These are phyloP conservation scores for Centropus unirufus DNA, from an alignment of 2,113 vertebrate genomes.

Conservation along the genomic window DNA sequence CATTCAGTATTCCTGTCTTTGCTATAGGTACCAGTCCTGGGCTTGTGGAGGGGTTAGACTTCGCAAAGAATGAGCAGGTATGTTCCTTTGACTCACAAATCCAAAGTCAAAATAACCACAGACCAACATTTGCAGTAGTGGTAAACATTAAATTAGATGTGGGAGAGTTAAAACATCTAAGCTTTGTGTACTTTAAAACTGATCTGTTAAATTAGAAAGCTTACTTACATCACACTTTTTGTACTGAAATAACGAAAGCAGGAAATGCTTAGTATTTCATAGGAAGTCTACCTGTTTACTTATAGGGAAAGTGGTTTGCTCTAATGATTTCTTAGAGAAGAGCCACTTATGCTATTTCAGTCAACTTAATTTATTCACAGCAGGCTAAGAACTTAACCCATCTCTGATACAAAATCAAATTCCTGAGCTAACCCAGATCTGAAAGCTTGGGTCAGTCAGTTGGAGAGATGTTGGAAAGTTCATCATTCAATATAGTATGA, in stretches of 20 bases:
- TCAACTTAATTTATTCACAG: neutral
- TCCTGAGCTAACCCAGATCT: neutral
- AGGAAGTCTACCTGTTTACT: neutral
- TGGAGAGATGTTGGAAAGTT: neutral
- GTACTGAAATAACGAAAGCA: neutral
- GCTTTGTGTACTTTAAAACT: neutral
- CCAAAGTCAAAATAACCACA: neutral
- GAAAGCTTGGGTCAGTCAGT: neutral
- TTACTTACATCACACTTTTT: neutral
- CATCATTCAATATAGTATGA: neutral
- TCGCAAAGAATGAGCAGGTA: neutral
- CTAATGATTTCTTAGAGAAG: neutral
- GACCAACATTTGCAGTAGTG: neutral
- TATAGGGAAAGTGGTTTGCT: neutral
- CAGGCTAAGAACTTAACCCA: neutral
- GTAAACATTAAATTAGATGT: neutral
- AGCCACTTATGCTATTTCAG: neutral
- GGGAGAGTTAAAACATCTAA: neutral
- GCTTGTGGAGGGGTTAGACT: neutral
- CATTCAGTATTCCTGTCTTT: neutral
- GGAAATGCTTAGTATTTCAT: neutral
- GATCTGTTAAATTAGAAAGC: neutral
- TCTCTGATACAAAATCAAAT: neutral
- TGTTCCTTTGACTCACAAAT: neutral
- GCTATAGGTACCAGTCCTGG: neutral